phyloP scores from a whole-genome alignment of 64 coral and sea anemone genomes.

The Pachyseris speciosa region DNA sequence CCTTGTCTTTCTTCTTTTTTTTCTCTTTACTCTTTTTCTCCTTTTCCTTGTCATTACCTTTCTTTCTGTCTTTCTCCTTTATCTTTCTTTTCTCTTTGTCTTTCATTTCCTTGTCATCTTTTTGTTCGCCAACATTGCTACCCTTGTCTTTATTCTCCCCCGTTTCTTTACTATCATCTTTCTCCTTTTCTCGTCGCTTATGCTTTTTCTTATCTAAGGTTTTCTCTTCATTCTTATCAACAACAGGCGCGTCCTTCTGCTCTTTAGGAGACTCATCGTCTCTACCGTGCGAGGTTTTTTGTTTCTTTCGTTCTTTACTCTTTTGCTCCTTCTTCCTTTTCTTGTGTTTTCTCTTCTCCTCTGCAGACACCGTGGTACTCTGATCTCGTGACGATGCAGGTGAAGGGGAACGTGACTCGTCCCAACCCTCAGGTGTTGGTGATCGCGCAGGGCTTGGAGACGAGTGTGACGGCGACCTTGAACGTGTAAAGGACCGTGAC shows the following conservation, averaged over 20 bases:
- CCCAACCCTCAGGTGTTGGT: slow-evolving; percentile 73
- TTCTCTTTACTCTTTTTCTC: slow-evolving; percentile 11
- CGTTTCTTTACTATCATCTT: not conserved
- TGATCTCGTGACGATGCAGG: slow-evolving; percentile 10
- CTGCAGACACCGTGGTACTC: not conserved
- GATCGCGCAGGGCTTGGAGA: slow-evolving; percentile 51
- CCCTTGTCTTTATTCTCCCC: slow-evolving; percentile 5
- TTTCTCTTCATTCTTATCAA: slow-evolving; percentile 6
- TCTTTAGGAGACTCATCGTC: not conserved
- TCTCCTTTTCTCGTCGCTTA: not conserved
- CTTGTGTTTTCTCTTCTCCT: slow-evolving; percentile 46
- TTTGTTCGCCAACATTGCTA: not conserved
- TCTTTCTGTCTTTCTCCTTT: not conserved
- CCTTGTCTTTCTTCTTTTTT: slow-evolving; percentile 46
- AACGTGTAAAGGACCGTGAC: slow-evolving; percentile 31
- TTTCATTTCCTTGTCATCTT: not conserved
- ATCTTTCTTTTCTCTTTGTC: not conserved
- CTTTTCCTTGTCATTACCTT: not conserved
- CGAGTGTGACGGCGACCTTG: slow-evolving; percentile 37
- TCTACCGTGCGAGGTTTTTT: slow-evolving; percentile 2
- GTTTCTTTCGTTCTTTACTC: slow-evolving; percentile 59
- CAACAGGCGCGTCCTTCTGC: not conserved
- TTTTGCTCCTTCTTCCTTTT: slow-evolving; percentile 73
- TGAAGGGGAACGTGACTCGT: slow-evolving; percentile 66
- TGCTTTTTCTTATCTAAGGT: slow-evolving; percentile 2